Base-by-base conservation (phyloP, 1,140 invertebrate species). In the Chironomus tepperi region DNA sequence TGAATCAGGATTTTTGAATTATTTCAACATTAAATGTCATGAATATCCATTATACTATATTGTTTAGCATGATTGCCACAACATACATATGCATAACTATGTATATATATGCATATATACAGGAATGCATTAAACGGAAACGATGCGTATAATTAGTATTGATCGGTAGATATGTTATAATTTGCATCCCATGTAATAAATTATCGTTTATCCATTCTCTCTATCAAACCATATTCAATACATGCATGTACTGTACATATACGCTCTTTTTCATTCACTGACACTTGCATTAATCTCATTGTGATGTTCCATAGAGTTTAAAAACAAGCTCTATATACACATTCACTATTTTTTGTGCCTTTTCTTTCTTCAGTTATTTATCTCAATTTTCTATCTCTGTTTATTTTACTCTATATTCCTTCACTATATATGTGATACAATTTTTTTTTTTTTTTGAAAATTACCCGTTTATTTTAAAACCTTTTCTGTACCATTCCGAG, bases 101-200 rank as follows among this genome's bases (percentile, higher is more conserved):
- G 43, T 9, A 47, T 47, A 47, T 10, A 57, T 47, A 47, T 10
- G 43, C 2, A 47, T 47, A 47, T 10, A 47, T 47, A 8, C 8
- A 47, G 8, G 43, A 12, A 57, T 57, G 47, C n/a, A 57, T 57
- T 57, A n/a, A 57, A n/a, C 47, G 47, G 47, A 57, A 57, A 57
- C 47, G 47, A 57, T 57, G 47, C 47, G 47, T 57, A 57, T 57
- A 57, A 57, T 57, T 57, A 57, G 47, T 57, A 57, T 57, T 57
- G 47, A 57, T 57, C 47, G n/a, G 47, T 57, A 57, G 47, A 57
- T 57, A 57, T 57, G 47, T 57, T 57, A 57, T 57, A 57, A 57
- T 57, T 57, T 57, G 47, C 47, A 57, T 57, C 47, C 47, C 47
- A 57, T 57, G 47, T 57, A 57, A 57, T 57, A 57, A 57, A 57